phyloP scores from a whole-genome alignment of 2,888 invertebrate genomes.

The Eledona agricola region DNA sequence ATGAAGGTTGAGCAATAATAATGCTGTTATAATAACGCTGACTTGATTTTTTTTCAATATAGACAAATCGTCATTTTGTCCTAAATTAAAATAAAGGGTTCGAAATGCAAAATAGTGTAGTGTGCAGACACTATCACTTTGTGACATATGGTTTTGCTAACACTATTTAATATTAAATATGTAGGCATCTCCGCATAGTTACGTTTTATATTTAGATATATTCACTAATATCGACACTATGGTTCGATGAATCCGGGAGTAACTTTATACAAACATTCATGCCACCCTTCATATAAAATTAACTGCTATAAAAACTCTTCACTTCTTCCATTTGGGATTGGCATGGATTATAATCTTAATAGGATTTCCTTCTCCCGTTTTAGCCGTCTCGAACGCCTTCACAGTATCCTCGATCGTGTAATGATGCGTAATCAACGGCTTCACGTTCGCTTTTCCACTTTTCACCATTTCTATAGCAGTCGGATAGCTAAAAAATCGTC shows the following conservation, averaged over 20 bases:
- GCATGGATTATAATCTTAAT: slow-evolving; percentile 92
- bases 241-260: too few relatives aligned
- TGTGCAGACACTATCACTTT: too few relatives aligned
- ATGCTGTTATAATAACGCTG: too few relatives aligned
- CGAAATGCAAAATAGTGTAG: too few relatives aligned
- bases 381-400: slow-evolving; percentile 85
- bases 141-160: too few relatives aligned
- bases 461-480: slow-evolving; percentile 81
- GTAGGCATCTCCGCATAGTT: too few relatives aligned
- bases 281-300: slow-evolving; percentile 1
- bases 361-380: slow-evolving; percentile 74
- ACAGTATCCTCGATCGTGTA: slow-evolving; percentile 79
- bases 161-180: too few relatives aligned
- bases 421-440: slow-evolving; percentile 85
- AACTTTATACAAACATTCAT: too few relatives aligned
- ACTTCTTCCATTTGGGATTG: slow-evolving; percentile 56
- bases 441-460: slow-evolving; percentile 79
- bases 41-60: too few relatives aligned
- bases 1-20: too few relatives aligned
- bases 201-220: background rate
- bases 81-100: too few relatives aligned
- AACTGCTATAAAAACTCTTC: slow-evolving; percentile 1
- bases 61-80: too few relatives aligned
- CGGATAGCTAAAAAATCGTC: slow-evolving; percentile 70
- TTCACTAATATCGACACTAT: background rate